These are phyloP conservation scores for Sebastes alutus DNA, from an alignment of 2,797 vertebrate genomes.

Conservation along the genomic window DNA sequence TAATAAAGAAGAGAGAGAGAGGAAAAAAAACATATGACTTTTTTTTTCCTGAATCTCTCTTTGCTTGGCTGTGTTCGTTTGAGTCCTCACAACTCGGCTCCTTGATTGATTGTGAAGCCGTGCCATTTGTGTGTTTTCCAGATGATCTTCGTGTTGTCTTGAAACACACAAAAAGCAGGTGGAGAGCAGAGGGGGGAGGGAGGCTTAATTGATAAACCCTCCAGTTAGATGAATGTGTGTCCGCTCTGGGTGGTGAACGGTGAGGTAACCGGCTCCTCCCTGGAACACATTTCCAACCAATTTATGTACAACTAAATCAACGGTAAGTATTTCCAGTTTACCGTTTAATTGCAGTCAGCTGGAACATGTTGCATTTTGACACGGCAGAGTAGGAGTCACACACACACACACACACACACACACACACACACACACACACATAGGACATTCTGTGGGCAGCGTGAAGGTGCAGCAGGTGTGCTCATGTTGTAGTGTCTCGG, in stretches of 20 bases:
- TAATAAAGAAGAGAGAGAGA: constrained; percentile 60
- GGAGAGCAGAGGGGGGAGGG: neutral
- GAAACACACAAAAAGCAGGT: constrained; percentile 53
- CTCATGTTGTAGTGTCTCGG: constrained; percentile 50
- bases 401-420: constrained; percentile 13
- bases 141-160: constrained; percentile 58
- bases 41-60: constrained; percentile 55
- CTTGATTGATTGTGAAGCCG: constrained; percentile 73
- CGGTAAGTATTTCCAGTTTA: constrained; percentile 85
- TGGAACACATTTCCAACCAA: constrained; percentile 76
- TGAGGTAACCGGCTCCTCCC: constrained; percentile 76
- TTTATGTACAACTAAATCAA: constrained; percentile 81
- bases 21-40: constrained; percentile 67
- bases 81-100: constrained; percentile 41
- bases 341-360: constrained; percentile 83
- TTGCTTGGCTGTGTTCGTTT: constrained; percentile 58
- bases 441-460: constrained; percentile 52
- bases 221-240: constrained; percentile 66
- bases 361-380: constrained; percentile 78
- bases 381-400: constrained; percentile 53
- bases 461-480: constrained; percentile 79
- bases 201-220: constrained; percentile 61
- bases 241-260: constrained; percentile 68
- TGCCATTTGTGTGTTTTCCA: constrained; percentile 67
- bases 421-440: neutral